A percentile compares a stretch with the other conserved stretches of the same genome.
These are phyloP conservation scores for Echinometra lucunter DNA, from an alignment of 53 echinoderm and acorn worm genomes.

Conservation along the genomic window DNA sequence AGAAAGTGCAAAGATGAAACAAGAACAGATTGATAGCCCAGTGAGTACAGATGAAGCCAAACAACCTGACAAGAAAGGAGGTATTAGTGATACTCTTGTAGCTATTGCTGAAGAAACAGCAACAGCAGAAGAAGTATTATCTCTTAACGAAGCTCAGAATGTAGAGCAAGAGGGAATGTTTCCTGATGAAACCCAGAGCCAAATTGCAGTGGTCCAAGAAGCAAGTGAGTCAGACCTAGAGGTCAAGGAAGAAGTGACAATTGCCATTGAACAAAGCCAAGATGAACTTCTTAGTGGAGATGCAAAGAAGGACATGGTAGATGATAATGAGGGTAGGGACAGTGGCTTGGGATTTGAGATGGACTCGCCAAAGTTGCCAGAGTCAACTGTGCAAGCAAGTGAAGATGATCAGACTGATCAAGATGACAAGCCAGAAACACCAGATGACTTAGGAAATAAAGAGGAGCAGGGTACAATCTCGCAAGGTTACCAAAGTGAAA, in stretches of 20 bases:
- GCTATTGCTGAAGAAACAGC: too few relatives aligned
- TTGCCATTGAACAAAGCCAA: not conserved
- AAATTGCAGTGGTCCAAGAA: not conserved
- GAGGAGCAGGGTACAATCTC: not conserved
- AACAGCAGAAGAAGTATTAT: too few relatives aligned
- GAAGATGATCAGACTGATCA: not conserved
- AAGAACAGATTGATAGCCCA: not conserved
- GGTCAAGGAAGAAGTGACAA: not conserved
- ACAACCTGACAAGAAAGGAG: not conserved
- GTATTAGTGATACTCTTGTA: too few relatives aligned
- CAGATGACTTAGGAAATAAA: not conserved
- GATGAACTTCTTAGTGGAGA: not conserved
- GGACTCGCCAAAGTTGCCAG: not conserved
- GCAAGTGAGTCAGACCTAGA: not conserved
- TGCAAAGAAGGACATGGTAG: not conserved
- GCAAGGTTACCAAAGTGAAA: not conserved
- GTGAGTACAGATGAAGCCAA: not conserved
- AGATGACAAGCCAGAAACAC: not conserved
- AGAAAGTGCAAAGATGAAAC: too few relatives aligned
- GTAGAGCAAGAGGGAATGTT: not conserved
- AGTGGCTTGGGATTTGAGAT: slow-evolving; percentile 34
- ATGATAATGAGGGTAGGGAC: slow-evolving; percentile 33
- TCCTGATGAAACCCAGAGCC: not conserved
- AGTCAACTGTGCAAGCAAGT: not conserved
- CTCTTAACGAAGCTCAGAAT: not conserved